Base-by-base conservation (phyloP, 2,888 invertebrate genomes). In the Drosophila incognita region DNA sequence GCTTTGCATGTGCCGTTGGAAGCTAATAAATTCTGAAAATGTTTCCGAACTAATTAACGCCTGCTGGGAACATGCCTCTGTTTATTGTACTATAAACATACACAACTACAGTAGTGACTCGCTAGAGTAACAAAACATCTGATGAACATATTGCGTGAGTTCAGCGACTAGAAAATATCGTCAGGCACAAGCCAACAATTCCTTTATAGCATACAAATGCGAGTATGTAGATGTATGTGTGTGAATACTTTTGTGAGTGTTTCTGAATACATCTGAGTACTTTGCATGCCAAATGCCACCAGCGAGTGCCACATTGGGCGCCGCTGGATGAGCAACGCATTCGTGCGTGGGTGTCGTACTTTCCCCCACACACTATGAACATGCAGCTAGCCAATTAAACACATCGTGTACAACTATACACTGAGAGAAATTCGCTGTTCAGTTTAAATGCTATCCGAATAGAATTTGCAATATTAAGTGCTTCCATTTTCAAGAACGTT, bases 341-440 rank as follows among this genome's bases (percentile, higher is more conserved):
- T 85, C 84, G 87, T 89, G 89, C 84, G 84, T 85, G 84, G 89
- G 82, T 42, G 72, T 36, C 77, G 85, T 78, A 84, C 89, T 87
- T 87, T 78, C 85, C 74, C 82, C 85, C 69, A 79, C 52, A 51
- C 57, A 59, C 48, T 87, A 66, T 64, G 46, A 84, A 69, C 72
- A 80, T 70, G 87, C 65, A 69, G 63, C 79, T 11, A 76, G 65
- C 74, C 76, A 87, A 85, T 87, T 87, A 51, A n/a, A 51, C 35
- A 69, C 49, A 51, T 40, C 21, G 4, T 6, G 27, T 24, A 13
- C 18, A 36, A 4, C 18, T 36, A 8, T n/a, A 29, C 40, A 56
- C 27, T 38, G 13, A 29, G 13, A 24, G 49, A 49, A 49, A 49
- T 18, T 10, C 18, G 3, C 18, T 18, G 18, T 18, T 8, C 4